Evolutionary conservation across 1,140 invertebrate genomes (phyloP).

Genomic region (Cherax destructor): DNA sequence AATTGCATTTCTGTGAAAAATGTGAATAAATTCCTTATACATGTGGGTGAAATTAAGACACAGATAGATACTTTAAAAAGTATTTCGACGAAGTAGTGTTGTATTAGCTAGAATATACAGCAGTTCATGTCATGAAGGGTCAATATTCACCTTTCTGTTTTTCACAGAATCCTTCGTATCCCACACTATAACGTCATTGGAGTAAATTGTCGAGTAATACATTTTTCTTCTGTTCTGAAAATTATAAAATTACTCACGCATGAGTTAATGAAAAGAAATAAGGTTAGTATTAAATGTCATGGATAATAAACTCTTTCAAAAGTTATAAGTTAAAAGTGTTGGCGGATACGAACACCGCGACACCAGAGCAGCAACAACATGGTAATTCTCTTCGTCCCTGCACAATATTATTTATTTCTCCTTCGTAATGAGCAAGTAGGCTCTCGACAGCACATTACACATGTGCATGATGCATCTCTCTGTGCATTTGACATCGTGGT

Average conservation of each 20-base stretch:
- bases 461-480: too few species aligned
- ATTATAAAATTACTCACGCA: too few species aligned
- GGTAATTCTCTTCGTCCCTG: not conserved
- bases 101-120: not conserved
- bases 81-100: not conserved
- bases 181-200: not conserved
- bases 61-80: not conserved
- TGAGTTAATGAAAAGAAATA: too few species aligned
- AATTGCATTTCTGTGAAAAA: too few species aligned
- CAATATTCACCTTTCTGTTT: slow-evolving; percentile 12
- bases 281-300: too few species aligned
- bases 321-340: too few species aligned
- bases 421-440: not conserved
- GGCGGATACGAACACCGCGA: not conserved
- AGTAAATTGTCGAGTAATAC: too few species aligned
- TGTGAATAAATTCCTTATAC: too few species aligned
- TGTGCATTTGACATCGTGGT: not conserved
- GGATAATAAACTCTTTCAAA: too few species aligned
- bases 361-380: not conserved
- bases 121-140: not conserved
- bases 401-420: not conserved
- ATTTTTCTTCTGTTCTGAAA: too few species aligned
- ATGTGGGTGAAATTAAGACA: not conserved
- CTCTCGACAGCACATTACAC: not conserved
- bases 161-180: slow-evolving; percentile 11